Evolutionary conservation across 2,797 vertebrate species (phyloP).

Genomic region (Acanthurus leucopareius): DNA sequence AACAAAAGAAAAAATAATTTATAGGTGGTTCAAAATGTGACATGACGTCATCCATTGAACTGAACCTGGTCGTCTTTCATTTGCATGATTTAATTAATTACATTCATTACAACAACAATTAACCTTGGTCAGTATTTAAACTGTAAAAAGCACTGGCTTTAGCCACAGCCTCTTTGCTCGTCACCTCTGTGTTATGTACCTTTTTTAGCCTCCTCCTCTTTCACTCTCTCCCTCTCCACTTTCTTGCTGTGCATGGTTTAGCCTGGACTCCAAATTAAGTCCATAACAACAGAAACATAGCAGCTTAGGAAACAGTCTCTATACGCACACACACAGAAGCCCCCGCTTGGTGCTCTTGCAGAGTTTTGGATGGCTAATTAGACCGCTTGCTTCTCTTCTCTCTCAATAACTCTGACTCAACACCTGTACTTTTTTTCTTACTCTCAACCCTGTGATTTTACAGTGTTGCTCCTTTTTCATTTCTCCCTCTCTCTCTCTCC

Average conservation of each 20-base stretch:
- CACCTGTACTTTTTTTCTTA: slow-evolving; percentile 16
- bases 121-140: background rate
- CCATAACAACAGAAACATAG: slow-evolving; percentile 33
- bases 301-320: slow-evolving; percentile 9
- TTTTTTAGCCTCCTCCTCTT: slow-evolving; percentile 7
- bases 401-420: slow-evolving; percentile 9
- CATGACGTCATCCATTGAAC: too few species aligned
- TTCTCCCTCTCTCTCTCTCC: background rate
- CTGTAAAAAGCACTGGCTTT: background rate
- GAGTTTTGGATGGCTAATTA: slow-evolving; percentile 31
- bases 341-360: slow-evolving; percentile 1
- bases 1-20: too few species aligned
- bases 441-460: background rate
- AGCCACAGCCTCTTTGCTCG: background rate
- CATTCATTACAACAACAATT: too few species aligned
- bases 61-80: too few species aligned
- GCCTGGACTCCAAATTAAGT: slow-evolving; percentile 28
- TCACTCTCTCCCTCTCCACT: slow-evolving; percentile 12
- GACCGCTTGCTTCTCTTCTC: slow-evolving; percentile 5
- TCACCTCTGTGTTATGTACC: background rate
- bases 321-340: slow-evolving; percentile 11
- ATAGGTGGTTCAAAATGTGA: too few species aligned
- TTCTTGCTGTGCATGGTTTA: slow-evolving; percentile 15
- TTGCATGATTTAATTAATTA: too few species aligned
- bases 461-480: background rate